Percentiles rank a stretch among this genome's conserved stretches.
phyloP scores from a whole-genome alignment of 1,140 invertebrate species.

The Camponotus vicinus region DNA sequence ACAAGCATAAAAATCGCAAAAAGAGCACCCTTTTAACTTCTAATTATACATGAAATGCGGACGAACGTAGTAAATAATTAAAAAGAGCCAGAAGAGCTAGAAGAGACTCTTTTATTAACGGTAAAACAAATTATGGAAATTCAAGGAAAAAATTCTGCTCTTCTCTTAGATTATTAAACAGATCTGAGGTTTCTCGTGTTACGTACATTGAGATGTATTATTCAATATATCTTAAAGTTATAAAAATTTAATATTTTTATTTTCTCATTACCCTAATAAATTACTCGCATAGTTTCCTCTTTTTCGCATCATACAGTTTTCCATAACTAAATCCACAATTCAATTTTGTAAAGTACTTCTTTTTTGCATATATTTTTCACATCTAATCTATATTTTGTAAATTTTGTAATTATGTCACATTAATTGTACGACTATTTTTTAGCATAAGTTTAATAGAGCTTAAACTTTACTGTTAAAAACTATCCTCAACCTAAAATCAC shows the following conservation, averaged over 20 bases:
- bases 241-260: neutral
- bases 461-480: too few species aligned
- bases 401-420: too few species aligned
- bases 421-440: too few species aligned
- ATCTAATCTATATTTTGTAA: too few species aligned
- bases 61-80: constrained; percentile 8
- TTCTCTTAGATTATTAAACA: neutral
- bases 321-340: neutral
- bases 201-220: neutral
- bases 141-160: neutral
- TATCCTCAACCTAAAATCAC: neutral
- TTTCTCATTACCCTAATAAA: neutral
- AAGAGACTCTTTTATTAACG: constrained; percentile 18
- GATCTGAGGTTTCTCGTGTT: neutral
- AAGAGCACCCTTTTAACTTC: constrained; percentile 7
- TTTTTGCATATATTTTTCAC: too few species aligned
- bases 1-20: constrained; percentile 30
- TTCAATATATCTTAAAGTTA: constrained; percentile 12
- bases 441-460: too few species aligned
- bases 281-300: neutral
- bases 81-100: neutral
- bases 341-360: neutral
- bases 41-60: constrained; percentile 27
- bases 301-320: neutral
- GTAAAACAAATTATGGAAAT: constrained; percentile 2